phyloP scores from a whole-genome alignment of 2,797 vertebrate genomes.

The Oophaga sylvatica region DNA sequence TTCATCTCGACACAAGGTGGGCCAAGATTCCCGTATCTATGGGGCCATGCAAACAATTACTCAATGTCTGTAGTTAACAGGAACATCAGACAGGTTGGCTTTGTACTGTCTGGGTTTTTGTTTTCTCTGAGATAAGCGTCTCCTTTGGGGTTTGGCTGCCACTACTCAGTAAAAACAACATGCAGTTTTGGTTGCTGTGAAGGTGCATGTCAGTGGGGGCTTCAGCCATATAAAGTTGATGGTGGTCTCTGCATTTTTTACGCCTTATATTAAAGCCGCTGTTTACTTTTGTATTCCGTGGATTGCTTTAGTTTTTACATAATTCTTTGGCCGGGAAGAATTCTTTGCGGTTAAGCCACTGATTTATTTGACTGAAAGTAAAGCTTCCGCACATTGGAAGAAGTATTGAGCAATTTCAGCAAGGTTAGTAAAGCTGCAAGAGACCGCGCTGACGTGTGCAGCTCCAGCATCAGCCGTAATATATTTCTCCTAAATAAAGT shows the following conservation, averaged over 20 bases:
- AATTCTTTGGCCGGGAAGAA: background rate
- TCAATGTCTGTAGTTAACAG: background rate
- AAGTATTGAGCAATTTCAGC: conserved; percentile 22
- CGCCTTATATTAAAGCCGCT: background rate
- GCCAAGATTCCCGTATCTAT: background rate
- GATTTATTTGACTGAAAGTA: background rate
- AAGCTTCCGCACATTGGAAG: background rate
- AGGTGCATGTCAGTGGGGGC: background rate
- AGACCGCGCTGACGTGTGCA: background rate
- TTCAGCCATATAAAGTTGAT: background rate
- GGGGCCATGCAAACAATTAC: background rate
- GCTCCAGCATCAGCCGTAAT: background rate
- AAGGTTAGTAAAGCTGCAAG: background rate
- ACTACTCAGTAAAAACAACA: background rate
- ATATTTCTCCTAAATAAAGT: background rate
- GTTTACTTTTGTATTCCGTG: background rate
- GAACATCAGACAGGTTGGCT: background rate
- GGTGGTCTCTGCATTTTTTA: background rate
- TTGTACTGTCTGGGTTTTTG: background rate
- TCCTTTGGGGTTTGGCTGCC: background rate
- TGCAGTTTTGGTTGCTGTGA: background rate
- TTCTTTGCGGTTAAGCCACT: background rate
- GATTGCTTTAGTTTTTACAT: background rate
- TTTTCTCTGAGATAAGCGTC: background rate
- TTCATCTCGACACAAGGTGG: background rate